Conservation (phyloP, 2,888 invertebrate species). For the Linnaemya tessellans region DNA sequence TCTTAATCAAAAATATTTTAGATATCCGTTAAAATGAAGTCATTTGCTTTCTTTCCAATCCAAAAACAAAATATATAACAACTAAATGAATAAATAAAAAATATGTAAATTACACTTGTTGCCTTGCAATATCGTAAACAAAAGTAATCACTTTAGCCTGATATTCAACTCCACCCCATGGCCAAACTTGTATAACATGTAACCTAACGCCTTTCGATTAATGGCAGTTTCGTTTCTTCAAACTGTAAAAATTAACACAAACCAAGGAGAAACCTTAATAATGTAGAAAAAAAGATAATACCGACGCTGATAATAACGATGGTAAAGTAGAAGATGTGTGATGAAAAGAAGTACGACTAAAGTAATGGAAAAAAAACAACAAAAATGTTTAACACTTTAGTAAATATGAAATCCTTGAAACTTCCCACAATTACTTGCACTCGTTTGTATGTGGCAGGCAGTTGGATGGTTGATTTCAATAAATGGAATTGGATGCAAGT, state of each 20-base stretch:
- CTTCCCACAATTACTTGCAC: slow-evolving; percentile 62
- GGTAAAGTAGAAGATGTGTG: background rate
- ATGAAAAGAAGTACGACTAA: slow-evolving; percentile 18
- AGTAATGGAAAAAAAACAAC: slow-evolving; percentile 13
- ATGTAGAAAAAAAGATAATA: slow-evolving; percentile 40
- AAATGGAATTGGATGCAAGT: slow-evolving; percentile 44
- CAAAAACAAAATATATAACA: background rate
- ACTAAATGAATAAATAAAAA: background rate
- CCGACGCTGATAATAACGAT: slow-evolving; percentile 43
- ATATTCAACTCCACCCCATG: slow-evolving; percentile 65
- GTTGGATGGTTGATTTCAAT: slow-evolving; percentile 4
- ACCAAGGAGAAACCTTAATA: slow-evolving; percentile 65
- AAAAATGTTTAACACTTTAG: slow-evolving; percentile 50
- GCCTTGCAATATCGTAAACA: slow-evolving; percentile 20
- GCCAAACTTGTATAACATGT: slow-evolving; percentile 58
- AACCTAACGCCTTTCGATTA: slow-evolving; percentile 67
- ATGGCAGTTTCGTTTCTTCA: slow-evolving; percentile 28
- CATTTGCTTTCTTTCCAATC: slow-evolving; percentile 9
- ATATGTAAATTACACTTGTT: slow-evolving; percentile 63
- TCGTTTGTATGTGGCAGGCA: background rate
- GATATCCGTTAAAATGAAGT: background rate
- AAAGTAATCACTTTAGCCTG: slow-evolving; percentile 27
- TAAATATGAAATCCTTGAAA: slow-evolving; percentile 70
- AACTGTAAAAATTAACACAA: slow-evolving; percentile 30
- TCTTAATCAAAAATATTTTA: background rate